A percentile compares a stretch with the other conserved stretches of the same genome.
Evolutionary conservation across 2,113 vertebrate species (phyloP).

Genomic region (Peromyscus polionotus): DNA sequence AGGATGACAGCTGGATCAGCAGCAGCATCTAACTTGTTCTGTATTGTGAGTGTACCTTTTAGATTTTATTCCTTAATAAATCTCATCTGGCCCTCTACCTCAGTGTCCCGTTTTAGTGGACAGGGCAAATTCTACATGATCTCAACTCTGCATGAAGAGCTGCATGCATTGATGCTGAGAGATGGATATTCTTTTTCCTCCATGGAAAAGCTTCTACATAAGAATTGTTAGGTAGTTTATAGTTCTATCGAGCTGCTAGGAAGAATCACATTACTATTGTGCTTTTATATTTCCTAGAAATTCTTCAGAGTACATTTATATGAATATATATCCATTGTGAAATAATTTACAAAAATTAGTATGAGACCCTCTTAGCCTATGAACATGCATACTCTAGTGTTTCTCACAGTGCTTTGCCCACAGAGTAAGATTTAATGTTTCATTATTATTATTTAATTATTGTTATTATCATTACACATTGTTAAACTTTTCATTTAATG

Average conservation of each 20-base stretch:
- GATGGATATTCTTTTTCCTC: not conserved
- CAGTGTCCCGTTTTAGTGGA: not conserved
- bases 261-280: not conserved
- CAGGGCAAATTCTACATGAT: not conserved
- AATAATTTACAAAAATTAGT: not conserved
- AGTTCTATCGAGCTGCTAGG: not conserved
- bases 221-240: not conserved
- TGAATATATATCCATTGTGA: not conserved
- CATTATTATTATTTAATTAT: not conserved
- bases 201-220: not conserved
- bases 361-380: not conserved
- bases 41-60: too few relatives aligned
- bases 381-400: not conserved
- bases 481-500: not conserved
- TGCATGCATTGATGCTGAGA: not conserved
- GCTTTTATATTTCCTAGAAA: not conserved
- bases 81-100: too few relatives aligned
- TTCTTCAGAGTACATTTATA: not conserved
- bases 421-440: not conserved
- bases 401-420: not conserved
- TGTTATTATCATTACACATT: not conserved
- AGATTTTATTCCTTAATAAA: too few relatives aligned
- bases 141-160: not conserved
- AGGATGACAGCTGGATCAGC: too few relatives aligned
- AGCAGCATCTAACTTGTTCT: too few relatives aligned